Conservation (phyloP, 2,113 vertebrate species). For the Mustela nigripes region DNA sequence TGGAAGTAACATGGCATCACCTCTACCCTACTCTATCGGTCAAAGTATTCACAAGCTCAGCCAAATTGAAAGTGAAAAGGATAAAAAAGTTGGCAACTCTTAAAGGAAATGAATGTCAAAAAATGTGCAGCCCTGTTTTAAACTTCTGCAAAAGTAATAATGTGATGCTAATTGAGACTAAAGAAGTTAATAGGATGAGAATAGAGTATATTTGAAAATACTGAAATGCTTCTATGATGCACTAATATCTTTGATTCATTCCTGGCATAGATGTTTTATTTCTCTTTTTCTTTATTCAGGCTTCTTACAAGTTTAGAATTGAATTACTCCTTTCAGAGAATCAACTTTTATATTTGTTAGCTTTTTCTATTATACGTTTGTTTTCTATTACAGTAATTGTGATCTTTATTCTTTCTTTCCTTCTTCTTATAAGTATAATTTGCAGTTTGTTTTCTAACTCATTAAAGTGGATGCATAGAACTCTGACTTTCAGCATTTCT, state of each 20-base stretch:
- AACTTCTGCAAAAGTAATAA: background rate
- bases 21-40: fast-evolving
- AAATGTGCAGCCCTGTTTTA: background rate
- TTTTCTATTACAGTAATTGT: background rate
- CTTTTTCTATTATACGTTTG: background rate
- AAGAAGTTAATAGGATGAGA: background rate
- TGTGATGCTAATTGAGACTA: background rate
- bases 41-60: background rate
- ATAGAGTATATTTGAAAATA: background rate
- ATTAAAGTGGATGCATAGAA: background rate
- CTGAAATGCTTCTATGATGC: background rate
- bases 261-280: fast-evolving
- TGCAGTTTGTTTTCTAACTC: background rate
- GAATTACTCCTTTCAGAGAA: background rate
- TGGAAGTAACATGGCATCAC: background rate
- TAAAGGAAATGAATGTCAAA: background rate
- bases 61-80: background rate
- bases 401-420: background rate
- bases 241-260: background rate
- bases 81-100: background rate
- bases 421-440: background rate
- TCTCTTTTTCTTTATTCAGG: background rate
- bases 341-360: background rate
- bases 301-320: background rate
- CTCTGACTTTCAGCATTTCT: background rate